Evolutionary conservation across 2,113 vertebrate species (phyloP).

Genomic region (Elaphurus davidianus): DNA sequence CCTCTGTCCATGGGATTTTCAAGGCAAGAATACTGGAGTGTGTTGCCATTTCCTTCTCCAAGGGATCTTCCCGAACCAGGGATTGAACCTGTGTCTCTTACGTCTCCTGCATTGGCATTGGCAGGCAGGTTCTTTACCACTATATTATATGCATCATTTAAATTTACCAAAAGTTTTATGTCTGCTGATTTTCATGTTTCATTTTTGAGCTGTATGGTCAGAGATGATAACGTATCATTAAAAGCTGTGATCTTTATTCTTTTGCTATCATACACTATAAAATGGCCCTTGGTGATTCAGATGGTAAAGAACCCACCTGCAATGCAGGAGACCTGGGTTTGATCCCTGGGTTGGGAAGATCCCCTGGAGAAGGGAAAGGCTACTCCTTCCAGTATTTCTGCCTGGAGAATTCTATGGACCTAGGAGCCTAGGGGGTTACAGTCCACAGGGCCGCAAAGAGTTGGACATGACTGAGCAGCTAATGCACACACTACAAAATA

Average conservation of each 20-base stretch:
- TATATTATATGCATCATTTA: not conserved
- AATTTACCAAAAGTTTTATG: not conserved
- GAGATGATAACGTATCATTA: not conserved
- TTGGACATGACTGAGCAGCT: not conserved
- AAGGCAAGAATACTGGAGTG: not conserved
- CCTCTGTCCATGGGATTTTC: not conserved
- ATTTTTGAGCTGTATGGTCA: not conserved
- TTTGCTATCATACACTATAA: not conserved
- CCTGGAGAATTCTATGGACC: not conserved
- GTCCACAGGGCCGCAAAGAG: not conserved
- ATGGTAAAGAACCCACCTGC: not conserved
- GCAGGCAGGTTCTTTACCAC: not conserved
- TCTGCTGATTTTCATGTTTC: not conserved
- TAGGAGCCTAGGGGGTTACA: not conserved
- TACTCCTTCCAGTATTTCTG: not conserved
- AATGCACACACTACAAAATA: not conserved
- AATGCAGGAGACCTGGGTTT: not conserved
- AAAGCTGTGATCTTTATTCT: not conserved
- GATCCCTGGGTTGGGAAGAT: not conserved
- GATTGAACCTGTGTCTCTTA: not conserved
- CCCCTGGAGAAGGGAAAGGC: not conserved
- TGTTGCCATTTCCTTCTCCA: not conserved
- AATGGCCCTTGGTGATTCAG: not conserved
- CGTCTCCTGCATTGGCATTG: fast-evolving
- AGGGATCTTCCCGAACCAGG: not conserved